Base-by-base conservation (phyloP, 2,888 invertebrate species). In the Acanthosepion pharaonis region DNA sequence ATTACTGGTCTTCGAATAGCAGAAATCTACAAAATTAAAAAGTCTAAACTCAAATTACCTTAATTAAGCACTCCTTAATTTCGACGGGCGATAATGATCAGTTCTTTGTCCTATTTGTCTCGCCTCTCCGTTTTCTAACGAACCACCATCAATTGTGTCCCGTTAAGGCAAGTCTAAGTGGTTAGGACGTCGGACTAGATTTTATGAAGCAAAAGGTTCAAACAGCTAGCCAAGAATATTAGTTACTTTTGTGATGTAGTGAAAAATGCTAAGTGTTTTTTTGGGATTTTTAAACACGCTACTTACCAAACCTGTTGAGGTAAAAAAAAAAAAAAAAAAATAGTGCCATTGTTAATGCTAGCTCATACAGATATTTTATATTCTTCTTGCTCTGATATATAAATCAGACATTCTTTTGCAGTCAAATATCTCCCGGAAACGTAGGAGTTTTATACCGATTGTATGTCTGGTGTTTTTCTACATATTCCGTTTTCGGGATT, bases 11-110 rank as follows among this genome's bases (percentile, higher is more conserved):
- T 28, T n/a, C 11, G 11, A 2, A 78, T 8, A 78, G n/a, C 8
- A 78, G 9, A 78, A n/a, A 78, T 78, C 28, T n/a, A 78, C n/a
- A n/a, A n/a, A 78, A n/a, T n/a, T 78, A 78, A n/a, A 78, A n/a
- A 78, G 28, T 78, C n/a, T 3, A 78, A 78, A 78, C 11, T 78
- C 23, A n/a, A 78, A n/a, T n/a, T 5, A 5, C 78, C 78, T 15
- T 78, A 78, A 78, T 78, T 78, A 78, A 78, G 78, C 78, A 78
- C 78, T 78, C 78, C 78, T 78, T 78, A n/a, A 78, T 78, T 78
- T 78, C n/a, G 78, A 78, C n/a, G n/a, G n/a, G 3, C 78, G 78
- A 78, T 78, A n/a, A n/a, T 78, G 78, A n/a, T 9, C 78, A n/a
- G 78, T 78, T 78, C 59, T 59, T 6, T 59, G 20, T 5, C 59